These are phyloP conservation scores for Aldabrachelys gigantea DNA, from an alignment of 2,113 vertebrate genomes.

Conservation along the genomic window DNA sequence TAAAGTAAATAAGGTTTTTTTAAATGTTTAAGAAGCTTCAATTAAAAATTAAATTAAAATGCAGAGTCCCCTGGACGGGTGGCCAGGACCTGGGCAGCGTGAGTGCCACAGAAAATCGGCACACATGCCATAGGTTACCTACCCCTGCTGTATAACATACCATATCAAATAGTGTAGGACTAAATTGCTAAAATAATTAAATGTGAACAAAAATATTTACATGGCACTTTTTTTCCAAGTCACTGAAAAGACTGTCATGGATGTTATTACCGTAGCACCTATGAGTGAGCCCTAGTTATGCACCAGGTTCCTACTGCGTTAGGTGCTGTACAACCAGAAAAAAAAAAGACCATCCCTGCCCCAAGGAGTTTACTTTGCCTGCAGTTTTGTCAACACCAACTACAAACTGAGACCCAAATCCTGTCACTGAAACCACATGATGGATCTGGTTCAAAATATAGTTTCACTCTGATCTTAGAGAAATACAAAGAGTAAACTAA, in stretches of 20 bases:
- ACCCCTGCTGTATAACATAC: background rate
- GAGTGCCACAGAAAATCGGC: too few relatives aligned
- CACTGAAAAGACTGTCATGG: background rate
- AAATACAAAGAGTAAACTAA: background rate
- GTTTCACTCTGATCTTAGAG: background rate
- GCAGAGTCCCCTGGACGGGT: too few relatives aligned
- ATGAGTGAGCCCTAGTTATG: background rate
- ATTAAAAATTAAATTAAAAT: too few relatives aligned
- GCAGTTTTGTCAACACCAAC: background rate
- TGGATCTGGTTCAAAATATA: background rate
- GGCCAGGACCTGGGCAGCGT: too few relatives aligned
- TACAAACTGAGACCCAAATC: background rate
- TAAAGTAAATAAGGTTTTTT: too few relatives aligned
- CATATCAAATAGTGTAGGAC: background rate
- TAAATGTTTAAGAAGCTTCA: too few relatives aligned
- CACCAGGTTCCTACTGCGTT: background rate
- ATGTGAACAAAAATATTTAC: background rate
- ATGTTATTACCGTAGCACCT: background rate
- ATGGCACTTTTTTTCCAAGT: background rate
- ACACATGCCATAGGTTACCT: too few relatives aligned
- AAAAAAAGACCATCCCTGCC: too few relatives aligned
- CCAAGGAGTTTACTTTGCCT: too few relatives aligned
- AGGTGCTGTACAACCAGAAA: too few relatives aligned
- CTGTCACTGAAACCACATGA: background rate
- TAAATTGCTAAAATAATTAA: background rate